Evolutionary conservation across 1,140 invertebrate genomes (phyloP).

Genomic region (Samia ricini): DNA sequence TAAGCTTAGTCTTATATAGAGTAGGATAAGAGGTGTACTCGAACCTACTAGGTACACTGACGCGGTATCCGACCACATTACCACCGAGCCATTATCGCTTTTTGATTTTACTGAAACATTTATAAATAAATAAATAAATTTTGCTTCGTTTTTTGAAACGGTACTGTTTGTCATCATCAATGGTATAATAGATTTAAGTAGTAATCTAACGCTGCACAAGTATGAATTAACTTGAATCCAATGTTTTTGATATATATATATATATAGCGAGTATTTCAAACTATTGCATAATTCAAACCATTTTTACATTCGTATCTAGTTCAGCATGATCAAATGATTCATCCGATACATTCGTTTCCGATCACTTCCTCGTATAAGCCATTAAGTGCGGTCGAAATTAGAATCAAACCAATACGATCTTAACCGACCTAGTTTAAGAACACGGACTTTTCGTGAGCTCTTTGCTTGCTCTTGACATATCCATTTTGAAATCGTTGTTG

Average conservation of each 20-base stretch:
- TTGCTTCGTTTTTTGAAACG: no score
- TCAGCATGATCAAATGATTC: slow-evolving; percentile 1
- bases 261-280: background rate
- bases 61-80: no score
- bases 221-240: background rate
- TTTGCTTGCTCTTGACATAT: slow-evolving; percentile 12
- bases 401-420: slow-evolving; percentile 23
- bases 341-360: slow-evolving; percentile 11
- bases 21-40: no score
- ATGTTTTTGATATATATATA: background rate
- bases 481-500: slow-evolving; percentile 8
- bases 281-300: slow-evolving; percentile 13
- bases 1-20: no score
- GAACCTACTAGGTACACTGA: no score
- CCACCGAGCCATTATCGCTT: no score
- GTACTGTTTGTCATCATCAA: no score
- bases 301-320: slow-evolving; percentile 12
- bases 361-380: slow-evolving; percentile 18
- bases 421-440: slow-evolving; percentile 19
- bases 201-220: no score
- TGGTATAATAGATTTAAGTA: no score
- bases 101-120: no score
- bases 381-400: slow-evolving; percentile 28
- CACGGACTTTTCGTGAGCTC: slow-evolving; percentile 14
- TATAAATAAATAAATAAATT: no score